phyloP scores from a whole-genome alignment of 2,797 vertebrate species.

The Carcharodon carcharias region DNA sequence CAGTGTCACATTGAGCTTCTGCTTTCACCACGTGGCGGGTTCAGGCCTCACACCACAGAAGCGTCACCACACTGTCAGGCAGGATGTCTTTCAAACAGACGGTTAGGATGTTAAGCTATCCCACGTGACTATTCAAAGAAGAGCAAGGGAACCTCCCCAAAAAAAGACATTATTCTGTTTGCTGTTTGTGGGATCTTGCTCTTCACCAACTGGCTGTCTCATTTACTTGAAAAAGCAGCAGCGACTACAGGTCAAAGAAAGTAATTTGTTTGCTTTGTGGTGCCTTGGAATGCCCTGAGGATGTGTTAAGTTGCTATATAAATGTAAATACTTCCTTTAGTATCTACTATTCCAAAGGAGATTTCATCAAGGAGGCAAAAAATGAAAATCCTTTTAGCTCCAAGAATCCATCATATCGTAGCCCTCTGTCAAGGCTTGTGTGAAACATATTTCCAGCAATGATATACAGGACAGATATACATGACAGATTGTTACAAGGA shows the following conservation, averaged over 20 bases:
- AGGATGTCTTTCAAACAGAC: neutral
- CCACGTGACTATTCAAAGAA: neutral
- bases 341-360: neutral
- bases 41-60: neutral
- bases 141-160: neutral
- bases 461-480: neutral
- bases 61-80: neutral
- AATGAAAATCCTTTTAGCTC: neutral
- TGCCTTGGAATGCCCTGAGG: neutral
- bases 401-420: neutral
- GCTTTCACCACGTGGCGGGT: no score
- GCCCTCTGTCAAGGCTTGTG: neutral
- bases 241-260: neutral
- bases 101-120: neutral
- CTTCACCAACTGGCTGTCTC: neutral
- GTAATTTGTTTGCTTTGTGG: neutral
- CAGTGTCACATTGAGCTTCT: no score
- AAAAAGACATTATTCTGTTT: neutral
- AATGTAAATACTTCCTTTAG: neutral
- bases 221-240: neutral
- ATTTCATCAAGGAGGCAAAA: neutral
- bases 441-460: neutral
- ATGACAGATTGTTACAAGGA: neutral
- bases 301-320: neutral
- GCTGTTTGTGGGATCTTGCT: neutral